phyloP scores from a whole-genome alignment of 1,140 invertebrate genomes.

The Drosophila obscura region DNA sequence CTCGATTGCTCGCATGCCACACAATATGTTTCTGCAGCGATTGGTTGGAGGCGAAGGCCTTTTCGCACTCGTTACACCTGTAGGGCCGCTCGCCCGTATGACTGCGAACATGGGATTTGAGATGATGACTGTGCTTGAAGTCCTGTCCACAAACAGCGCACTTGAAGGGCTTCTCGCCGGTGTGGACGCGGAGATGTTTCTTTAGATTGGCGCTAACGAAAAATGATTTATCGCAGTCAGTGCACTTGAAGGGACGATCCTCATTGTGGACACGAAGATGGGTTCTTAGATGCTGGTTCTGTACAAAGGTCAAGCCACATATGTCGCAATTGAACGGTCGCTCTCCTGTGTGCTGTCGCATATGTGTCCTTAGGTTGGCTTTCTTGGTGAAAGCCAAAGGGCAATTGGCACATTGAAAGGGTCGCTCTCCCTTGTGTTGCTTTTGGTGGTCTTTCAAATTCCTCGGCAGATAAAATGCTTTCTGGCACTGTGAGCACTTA shows the following conservation, averaged over 20 bases:
- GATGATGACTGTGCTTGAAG: conserved; percentile 42
- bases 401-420: conserved; percentile 32
- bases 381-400: conserved; percentile 34
- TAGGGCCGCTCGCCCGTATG: conserved; percentile 51
- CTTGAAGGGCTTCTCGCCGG: conserved; percentile 36
- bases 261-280: conserved; percentile 39
- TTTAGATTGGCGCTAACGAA: conserved; percentile 52
- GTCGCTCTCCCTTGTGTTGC: conserved; percentile 32
- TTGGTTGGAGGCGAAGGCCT: conserved; percentile 41
- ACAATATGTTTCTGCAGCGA: conserved; percentile 33
- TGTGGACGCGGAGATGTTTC: conserved; percentile 41
- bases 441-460: conserved; percentile 25
- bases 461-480: conserved; percentile 20
- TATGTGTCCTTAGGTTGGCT: conserved; percentile 34
- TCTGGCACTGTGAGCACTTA: conserved; percentile 32
- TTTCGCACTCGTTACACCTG: conserved; percentile 31
- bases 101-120: conserved; percentile 35
- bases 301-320: conserved; percentile 34
- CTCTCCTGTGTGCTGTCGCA: conserved; percentile 35
- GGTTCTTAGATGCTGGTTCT: conserved; percentile 36
- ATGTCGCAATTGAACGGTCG: conserved; percentile 34
- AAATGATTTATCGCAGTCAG: conserved; percentile 48
- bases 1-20: conserved; percentile 32
- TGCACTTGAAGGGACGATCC: conserved; percentile 43
- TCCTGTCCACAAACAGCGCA: conserved; percentile 32